Percentiles rank a stretch among this genome's conserved stretches.
These are phyloP conservation scores for Nasonia vitripennis DNA, from an alignment of 1,140 invertebrate genomes.

Conservation along the genomic window DNA sequence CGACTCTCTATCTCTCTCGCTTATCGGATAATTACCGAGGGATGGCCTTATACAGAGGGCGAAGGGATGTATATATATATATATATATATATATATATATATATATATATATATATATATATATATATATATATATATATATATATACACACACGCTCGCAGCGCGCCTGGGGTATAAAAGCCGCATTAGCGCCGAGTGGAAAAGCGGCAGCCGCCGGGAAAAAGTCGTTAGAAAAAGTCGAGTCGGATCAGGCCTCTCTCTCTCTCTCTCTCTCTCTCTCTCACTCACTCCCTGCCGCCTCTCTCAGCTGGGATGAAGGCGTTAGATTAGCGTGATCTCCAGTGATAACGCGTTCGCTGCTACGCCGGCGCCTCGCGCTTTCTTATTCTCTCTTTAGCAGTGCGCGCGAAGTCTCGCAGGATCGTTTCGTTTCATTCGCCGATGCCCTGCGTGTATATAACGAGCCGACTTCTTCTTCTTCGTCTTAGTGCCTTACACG, in stretches of 20 bases:
- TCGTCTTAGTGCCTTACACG: constrained; percentile 46
- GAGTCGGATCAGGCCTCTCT: constrained; percentile 63
- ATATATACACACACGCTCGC: neutral
- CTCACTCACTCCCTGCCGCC: constrained; percentile 5
- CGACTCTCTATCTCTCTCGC: constrained; percentile 53
- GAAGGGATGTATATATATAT: neutral
- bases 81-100: neutral
- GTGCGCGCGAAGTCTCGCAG: neutral
- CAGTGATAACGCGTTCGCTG: constrained; percentile 68
- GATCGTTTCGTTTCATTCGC: constrained; percentile 2
- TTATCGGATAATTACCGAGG: constrained; percentile 68
- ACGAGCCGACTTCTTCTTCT: neutral
- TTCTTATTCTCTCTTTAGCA: constrained; percentile 48
- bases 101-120: neutral
- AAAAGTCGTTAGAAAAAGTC: constrained; percentile 71
- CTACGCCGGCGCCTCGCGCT: constrained; percentile 47
- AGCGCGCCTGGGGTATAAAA: constrained; percentile 31
- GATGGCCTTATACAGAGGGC: constrained; percentile 22
- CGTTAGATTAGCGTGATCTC: constrained; percentile 74
- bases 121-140: neutral
- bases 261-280: no score
- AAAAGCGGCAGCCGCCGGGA: constrained; percentile 25
- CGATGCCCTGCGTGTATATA: neutral
- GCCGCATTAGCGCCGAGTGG: constrained; percentile 45
- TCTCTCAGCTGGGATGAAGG: constrained; percentile 60